Evolutionary conservation across 2,113 vertebrate genomes (phyloP), one percentile per base, ranked within the genome.

Genomic region (Lycaon pictus): DNA sequence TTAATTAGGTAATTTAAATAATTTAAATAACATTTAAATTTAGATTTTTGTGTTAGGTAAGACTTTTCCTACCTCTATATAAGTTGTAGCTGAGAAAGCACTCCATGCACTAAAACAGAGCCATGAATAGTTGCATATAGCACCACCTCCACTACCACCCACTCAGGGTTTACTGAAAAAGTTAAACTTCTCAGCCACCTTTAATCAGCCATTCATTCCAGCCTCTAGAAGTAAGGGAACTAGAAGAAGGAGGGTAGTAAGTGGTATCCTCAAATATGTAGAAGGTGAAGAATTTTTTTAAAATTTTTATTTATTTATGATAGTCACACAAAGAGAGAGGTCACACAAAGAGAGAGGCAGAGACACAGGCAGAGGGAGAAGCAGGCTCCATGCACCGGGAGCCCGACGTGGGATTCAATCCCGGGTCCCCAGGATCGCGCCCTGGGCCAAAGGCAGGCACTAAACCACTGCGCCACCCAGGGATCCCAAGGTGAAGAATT

Each of bases 11-110:
- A 29, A 88, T 63, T 87, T 76, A 56, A 92, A 83, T 93, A 58
- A 74, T 96, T 84, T 94, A 51, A 89, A 35, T 77, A 67, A 90
- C 22, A 85, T 35, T 88, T 84, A 88, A 88, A 65, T 95, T 56
- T 88, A 76, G 11, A 55, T 67, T 89, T 93, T 88, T 94, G 27
- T 94, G 4, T 84, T 86, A 32, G 5, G 2, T 82, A 63, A 63
- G 65, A 88, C 62, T 91, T 91, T 91, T 90, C 53, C 22, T 93
- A 6, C 8, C 32, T 97, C 27, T 48, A 17, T 65, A 7, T 88
- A 83, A 55, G 32, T 55, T 84, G 11, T 79, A 79, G 27, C 29
- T 89, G 32, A 56, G 4, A 23, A 83, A 86, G 29, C 23, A 67
- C 16, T 35, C 20, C 9, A 32, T 83, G 63, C 35, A 20, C 76